Percentiles rank a stretch among this genome's conserved stretches.
phyloP scores from a whole-genome alignment of 2,797 vertebrate genomes.

The Falco biarmicus region DNA sequence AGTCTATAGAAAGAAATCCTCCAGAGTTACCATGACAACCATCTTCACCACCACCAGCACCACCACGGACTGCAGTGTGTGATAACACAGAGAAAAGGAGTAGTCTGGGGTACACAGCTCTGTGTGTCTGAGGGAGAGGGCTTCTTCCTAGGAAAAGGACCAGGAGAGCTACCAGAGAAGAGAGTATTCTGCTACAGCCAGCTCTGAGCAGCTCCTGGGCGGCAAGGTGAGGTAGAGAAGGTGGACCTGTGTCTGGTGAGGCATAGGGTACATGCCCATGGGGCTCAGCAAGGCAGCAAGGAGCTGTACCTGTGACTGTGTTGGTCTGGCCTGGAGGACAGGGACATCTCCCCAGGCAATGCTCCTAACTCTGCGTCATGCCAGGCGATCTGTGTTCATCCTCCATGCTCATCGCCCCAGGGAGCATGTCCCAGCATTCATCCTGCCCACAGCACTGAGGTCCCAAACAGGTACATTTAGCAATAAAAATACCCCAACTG shows the following conservation, averaged over 20 bases:
- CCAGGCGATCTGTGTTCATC: accelerated
- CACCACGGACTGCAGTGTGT: not conserved
- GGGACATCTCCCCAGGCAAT: not conserved
- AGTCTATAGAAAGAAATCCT: not conserved
- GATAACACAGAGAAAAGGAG: not conserved
- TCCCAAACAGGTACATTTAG: not conserved
- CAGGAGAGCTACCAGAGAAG: not conserved
- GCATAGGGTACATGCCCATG: accelerated
- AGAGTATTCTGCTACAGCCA: not conserved
- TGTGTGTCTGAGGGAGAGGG: not conserved
- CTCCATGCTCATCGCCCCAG: accelerated
- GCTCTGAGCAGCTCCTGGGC: not conserved
- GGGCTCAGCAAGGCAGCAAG: not conserved
- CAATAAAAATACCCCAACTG: not conserved
- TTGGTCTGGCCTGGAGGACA: not conserved
- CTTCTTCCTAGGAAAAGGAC: not conserved
- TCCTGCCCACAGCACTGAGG: not conserved
- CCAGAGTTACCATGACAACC: conserved; percentile 72
- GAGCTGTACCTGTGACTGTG: not conserved
- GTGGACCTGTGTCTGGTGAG: not conserved
- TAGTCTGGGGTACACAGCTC: not conserved
- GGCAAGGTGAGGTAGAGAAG: not conserved
- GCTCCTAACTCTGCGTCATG: accelerated
- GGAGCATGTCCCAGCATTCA: accelerated
- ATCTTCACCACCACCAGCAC: conserved; percentile 3